Evolutionary conservation across 2,888 invertebrate species (phyloP).

Genomic region (Acanthosepion lycidas): DNA sequence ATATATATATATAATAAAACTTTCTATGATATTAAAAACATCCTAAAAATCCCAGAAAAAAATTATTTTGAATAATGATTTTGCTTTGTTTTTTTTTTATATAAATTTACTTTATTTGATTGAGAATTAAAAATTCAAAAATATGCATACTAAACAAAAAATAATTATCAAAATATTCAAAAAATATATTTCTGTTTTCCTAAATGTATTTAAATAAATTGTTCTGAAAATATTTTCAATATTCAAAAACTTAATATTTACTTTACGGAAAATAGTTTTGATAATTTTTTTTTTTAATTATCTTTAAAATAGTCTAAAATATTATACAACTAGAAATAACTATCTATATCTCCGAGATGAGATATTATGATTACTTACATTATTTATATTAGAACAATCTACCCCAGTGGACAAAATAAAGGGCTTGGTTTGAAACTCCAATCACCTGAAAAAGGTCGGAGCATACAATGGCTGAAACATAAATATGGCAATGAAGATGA

Average conservation of each 20-base stretch:
- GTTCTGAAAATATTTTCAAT: background rate
- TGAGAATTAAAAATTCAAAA: too few relatives aligned
- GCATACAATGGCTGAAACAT: too few relatives aligned
- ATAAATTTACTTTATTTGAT: too few relatives aligned
- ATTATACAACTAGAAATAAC: too few relatives aligned
- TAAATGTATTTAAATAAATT: background rate
- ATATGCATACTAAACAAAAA: background rate
- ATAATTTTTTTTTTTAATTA: background rate
- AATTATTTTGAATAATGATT: background rate
- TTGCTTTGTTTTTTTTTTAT: background rate
- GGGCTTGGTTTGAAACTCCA: too few relatives aligned
- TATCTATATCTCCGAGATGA: too few relatives aligned
- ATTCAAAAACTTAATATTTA: background rate
- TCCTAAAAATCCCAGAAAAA: background rate
- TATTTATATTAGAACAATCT: too few relatives aligned
- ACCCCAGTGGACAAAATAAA: too few relatives aligned
- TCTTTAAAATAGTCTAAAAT: background rate
- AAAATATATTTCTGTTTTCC: background rate
- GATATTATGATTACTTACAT: too few relatives aligned
- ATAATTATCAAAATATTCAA: background rate
- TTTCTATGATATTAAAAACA: background rate
- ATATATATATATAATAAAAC: background rate
- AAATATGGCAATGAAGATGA: too few relatives aligned
- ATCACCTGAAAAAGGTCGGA: too few relatives aligned
- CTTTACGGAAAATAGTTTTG: background rate